phyloP scores from a whole-genome alignment of 2,797 vertebrate genomes.

The Pangasius djambal region DNA sequence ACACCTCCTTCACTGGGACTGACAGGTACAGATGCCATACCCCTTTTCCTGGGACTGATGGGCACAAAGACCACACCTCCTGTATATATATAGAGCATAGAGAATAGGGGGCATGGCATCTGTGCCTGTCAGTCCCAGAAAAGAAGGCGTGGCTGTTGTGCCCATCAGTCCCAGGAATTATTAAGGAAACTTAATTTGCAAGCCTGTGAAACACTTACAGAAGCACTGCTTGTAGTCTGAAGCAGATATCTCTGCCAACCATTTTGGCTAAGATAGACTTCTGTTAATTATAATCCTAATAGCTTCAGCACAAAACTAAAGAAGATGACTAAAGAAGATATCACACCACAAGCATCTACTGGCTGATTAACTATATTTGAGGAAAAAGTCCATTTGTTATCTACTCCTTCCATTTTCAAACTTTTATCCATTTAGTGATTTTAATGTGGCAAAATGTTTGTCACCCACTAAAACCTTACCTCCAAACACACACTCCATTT shows the following conservation, averaged over 20 bases:
- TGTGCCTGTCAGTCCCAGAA: no score
- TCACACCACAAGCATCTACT: background rate
- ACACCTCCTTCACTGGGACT: background rate
- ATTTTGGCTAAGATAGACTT: background rate
- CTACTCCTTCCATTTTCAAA: no score
- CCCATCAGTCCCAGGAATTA: no score
- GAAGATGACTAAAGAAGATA: background rate
- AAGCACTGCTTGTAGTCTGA: background rate
- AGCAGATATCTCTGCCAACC: background rate
- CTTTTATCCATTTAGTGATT: background rate
- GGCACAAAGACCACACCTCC: background rate
- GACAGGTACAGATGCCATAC: background rate
- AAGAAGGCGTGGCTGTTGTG: no score
- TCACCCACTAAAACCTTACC: background rate
- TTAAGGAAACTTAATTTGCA: background rate
- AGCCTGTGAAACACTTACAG: slow-evolving; percentile 7
- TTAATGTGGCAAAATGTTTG: background rate
- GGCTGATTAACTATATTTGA: background rate
- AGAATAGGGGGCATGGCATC: no score
- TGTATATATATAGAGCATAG: background rate
- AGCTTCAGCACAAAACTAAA: background rate
- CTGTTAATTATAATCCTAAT: background rate
- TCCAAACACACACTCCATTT: background rate
- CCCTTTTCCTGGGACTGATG: background rate
- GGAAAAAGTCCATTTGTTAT: background rate